A percentile compares a stretch with the other conserved stretches of the same genome.
These are phyloP conservation scores for Drosophila subsilvestris DNA, from an alignment of 2,888 invertebrate genomes.

Conservation along the genomic window DNA sequence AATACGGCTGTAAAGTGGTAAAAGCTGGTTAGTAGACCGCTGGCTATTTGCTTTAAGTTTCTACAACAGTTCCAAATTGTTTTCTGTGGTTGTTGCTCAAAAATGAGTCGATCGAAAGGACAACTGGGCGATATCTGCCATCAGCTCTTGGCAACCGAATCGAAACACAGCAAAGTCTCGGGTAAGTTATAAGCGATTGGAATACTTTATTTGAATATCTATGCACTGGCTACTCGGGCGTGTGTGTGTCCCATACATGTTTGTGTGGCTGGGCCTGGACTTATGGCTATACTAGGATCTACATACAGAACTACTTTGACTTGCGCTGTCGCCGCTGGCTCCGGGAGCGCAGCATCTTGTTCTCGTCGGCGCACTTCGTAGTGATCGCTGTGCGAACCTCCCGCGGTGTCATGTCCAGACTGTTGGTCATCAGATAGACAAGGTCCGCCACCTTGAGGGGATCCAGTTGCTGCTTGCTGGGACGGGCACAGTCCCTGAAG, in stretches of 20 bases:
- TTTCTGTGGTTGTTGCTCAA: too few relatives aligned
- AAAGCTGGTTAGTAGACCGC: background rate
- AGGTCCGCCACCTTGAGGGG: conserved; percentile 86
- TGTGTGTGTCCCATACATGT: background rate
- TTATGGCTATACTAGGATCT: conserved; percentile 1
- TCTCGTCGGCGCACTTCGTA: conserved; percentile 84
- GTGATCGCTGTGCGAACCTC: conserved; percentile 86
- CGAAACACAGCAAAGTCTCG: background rate
- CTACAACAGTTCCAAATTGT: too few relatives aligned
- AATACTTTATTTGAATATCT: conserved; percentile 25
- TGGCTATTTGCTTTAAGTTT: background rate
- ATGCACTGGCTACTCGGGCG: conserved; percentile 36
- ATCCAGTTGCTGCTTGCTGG: conserved; percentile 84
- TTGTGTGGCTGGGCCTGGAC: conserved; percentile 26
- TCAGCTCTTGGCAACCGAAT: background rate
- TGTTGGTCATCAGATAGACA: conserved; percentile 85
- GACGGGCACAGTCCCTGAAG: conserved; percentile 74
- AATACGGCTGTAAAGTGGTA: background rate
- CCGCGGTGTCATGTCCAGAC: conserved; percentile 85
- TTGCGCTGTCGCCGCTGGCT: conserved; percentile 49
- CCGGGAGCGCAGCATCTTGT: conserved; percentile 85
- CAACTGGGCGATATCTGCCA: background rate
- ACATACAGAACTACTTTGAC: conserved; percentile 31
- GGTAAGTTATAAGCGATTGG: conserved; percentile 25
- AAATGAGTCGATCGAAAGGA: background rate